These are phyloP conservation scores for Euphydryas editha DNA, from an alignment of 2,888 invertebrate species.

Conservation along the genomic window DNA sequence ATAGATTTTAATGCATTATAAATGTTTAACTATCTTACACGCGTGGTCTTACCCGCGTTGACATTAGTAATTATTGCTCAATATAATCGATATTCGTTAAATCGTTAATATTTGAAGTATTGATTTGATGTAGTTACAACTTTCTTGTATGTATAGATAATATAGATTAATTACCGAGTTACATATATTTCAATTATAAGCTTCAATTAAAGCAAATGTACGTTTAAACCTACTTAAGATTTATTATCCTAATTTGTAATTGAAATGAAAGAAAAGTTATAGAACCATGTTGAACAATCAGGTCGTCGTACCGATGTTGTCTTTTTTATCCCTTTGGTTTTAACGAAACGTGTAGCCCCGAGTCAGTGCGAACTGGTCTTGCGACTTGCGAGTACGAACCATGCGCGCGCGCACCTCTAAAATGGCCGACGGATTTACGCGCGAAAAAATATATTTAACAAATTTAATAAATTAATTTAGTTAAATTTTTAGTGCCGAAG, in stretches of 20 bases:
- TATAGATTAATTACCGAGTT: too few species aligned
- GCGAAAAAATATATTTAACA: conserved; percentile 51
- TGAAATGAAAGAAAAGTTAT: conserved; percentile 16
- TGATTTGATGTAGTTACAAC: too few species aligned
- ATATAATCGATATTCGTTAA: too few species aligned
- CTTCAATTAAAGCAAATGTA: too few species aligned
- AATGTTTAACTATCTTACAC: too few species aligned
- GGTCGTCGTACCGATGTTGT: conserved; percentile 31
- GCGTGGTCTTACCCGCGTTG: too few species aligned
- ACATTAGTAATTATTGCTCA: too few species aligned
- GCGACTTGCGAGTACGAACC: conserved; percentile 58
- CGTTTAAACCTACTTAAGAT: not conserved
- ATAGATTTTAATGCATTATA: too few species aligned
- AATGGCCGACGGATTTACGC: conserved; percentile 60
- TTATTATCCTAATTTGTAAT: conserved; percentile 2
- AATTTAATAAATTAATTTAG: not conserved
- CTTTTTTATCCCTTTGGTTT: conserved; percentile 36
- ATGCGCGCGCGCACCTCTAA: conserved; percentile 65
- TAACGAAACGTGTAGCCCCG: conserved; percentile 14
- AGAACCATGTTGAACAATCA: conserved; percentile 15
- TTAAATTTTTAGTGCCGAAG: conserved; percentile 50
- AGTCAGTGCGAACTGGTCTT: conserved; percentile 45
- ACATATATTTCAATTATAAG: too few species aligned
- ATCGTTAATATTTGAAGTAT: too few species aligned
- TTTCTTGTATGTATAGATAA: too few species aligned